Conservation (phyloP, 2,797 vertebrate genomes). For the Thunnus albacares region DNA sequence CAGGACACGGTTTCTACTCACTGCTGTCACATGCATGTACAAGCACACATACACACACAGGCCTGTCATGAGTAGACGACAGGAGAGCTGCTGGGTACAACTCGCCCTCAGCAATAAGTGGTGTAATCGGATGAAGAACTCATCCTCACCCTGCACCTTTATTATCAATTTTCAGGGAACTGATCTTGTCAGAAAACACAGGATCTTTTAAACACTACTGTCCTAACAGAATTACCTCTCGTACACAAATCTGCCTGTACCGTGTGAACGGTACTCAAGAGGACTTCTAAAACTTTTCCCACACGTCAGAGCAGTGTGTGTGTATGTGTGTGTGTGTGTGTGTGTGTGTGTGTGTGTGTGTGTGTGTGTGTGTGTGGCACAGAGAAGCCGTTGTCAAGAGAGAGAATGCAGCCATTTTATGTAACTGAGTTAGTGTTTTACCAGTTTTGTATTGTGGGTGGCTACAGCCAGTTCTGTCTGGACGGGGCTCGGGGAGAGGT, state of each 20-base stretch:
- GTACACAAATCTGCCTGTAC: not conserved
- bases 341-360: slow-evolving; percentile 18
- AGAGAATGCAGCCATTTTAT: slow-evolving; percentile 70
- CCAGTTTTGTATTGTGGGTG: slow-evolving; percentile 40
- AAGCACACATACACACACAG: slow-evolving; percentile 5
- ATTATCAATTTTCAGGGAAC: not conserved
- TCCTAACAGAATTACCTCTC: slow-evolving; percentile 16
- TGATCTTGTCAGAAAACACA: not conserved
- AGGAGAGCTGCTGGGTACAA: slow-evolving; percentile 10
- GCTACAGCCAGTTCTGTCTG: slow-evolving; percentile 66
- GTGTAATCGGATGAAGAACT: slow-evolving; percentile 20
- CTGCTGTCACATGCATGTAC: not conserved
- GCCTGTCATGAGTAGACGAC: slow-evolving; percentile 7
- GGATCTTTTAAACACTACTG: slow-evolving; percentile 19
- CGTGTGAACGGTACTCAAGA: not conserved
- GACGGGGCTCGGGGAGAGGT: slow-evolving; percentile 45
- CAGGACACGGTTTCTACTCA: not conserved
- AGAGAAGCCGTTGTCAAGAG: slow-evolving; percentile 51
- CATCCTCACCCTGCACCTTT: slow-evolving; percentile 9
- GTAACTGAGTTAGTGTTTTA: slow-evolving; percentile 56
- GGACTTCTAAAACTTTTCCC: slow-evolving; percentile 15
- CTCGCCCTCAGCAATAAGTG: slow-evolving; percentile 21
- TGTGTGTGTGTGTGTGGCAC: slow-evolving; percentile 25
- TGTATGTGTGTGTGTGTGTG: not conserved
- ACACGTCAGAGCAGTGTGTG: slow-evolving; percentile 14